These are phyloP conservation scores for Darevskia nairensis DNA, from an alignment of 2,797 vertebrate species.

Conservation along the genomic window DNA sequence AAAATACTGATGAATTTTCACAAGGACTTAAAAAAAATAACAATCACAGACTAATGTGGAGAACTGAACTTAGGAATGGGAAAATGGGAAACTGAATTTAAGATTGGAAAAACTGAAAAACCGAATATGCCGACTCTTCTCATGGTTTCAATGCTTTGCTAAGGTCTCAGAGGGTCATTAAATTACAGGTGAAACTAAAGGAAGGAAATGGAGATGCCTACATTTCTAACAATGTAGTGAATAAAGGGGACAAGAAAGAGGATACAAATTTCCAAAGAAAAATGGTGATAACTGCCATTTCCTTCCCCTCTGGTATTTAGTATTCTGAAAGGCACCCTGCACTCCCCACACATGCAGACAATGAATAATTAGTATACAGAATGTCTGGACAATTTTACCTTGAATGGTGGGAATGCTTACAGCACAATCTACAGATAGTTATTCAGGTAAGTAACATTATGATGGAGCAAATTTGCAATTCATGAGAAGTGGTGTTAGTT, in stretches of 20 bases:
- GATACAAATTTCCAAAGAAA: neutral
- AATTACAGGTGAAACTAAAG: constrained; percentile 24
- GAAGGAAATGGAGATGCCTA: constrained; percentile 5
- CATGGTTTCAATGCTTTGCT: neutral
- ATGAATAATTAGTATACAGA: neutral
- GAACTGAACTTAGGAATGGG: too few relatives aligned
- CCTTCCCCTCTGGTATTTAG: constrained; percentile 20
- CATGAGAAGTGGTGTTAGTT: neutral
- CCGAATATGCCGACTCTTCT: neutral
- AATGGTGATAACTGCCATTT: constrained; percentile 28
- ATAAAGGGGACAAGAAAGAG: constrained; percentile 25
- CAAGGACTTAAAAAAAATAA: too few relatives aligned
- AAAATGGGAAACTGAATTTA: too few relatives aligned
- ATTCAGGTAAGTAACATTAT: neutral
- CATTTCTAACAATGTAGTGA: constrained; percentile 25
- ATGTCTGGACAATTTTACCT: constrained; percentile 13
- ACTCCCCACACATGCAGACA: neutral
- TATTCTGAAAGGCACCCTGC: neutral
- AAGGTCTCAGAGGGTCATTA: neutral
- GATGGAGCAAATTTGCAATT: neutral
- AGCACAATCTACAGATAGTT: neutral
- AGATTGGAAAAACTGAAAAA: too few relatives aligned
- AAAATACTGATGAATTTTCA: too few relatives aligned
- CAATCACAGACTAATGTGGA: too few relatives aligned
- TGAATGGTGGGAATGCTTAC: neutral